Evolutionary conservation across 2,113 vertebrate genomes (phyloP), one percentile per base, ranked within the genome.

Genomic region (Notiomystis cincta): DNA sequence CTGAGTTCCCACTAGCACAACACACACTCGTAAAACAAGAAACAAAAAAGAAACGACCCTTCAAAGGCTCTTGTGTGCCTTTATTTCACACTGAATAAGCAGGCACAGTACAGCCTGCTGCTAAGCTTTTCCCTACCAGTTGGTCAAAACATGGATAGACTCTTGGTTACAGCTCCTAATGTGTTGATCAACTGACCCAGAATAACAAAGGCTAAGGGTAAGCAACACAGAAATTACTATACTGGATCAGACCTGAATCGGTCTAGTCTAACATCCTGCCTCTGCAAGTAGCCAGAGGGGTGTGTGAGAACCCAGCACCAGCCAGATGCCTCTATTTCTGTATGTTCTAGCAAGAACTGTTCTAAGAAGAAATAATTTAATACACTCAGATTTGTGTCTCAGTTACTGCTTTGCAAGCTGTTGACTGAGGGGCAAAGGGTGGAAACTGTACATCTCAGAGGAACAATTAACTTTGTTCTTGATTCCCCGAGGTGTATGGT

Each of bases 61-160:
- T 94, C 91, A 96, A 96, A 93, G 90, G 93, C 75, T 92, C 93
- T 82, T 93, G 87, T 96, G 95, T 94, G 93, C 58, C 64, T 95
- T 95, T 95, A 93, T 97, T 96, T 95, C 86, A 90, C 85, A 80
- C 38, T 95, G 93, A 96, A 93, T 93, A 86, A 95, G 86, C 82
- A 94, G 79, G 33, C 90, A 93, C 27, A 75, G 82, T 51, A 82
- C 75, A 95, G 90, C 78, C 90, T 90, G 92, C 78, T 96, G 87
- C 82, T 95, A 70, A 88, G 79, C 84, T 90, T 94, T 96, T 95
- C 66, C 87, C 91, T 85, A 91, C 93, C 90, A 87, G 82, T 96
- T 89, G 84, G 84, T 82, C 87, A 96, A 95, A 96, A 96, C 92
- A 91, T 70, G 93, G 94, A 82, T 38, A 85, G 89, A 79, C 89